Evolutionary conservation across 2,797 vertebrate genomes (phyloP).

Genomic region (Sphenodon punctatus): DNA sequence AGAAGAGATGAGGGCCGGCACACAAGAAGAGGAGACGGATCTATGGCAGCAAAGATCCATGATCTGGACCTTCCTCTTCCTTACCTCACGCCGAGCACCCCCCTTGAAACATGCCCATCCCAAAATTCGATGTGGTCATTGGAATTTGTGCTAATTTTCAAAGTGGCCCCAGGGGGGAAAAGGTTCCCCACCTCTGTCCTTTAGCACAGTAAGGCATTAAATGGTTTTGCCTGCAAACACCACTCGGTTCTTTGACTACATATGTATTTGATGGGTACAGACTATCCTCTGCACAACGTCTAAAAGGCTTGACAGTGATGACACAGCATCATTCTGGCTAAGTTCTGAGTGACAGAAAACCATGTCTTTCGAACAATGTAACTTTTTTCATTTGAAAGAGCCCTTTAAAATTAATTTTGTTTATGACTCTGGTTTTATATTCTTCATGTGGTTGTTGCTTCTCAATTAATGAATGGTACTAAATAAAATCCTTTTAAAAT

Average conservation of each 20-base stretch:
- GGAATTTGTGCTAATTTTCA: too few relatives aligned
- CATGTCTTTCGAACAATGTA: too few relatives aligned
- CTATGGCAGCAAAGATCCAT: too few relatives aligned
- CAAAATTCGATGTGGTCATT: too few relatives aligned
- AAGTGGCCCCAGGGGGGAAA: too few relatives aligned
- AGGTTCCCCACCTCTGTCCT: too few relatives aligned
- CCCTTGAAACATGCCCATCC: too few relatives aligned
- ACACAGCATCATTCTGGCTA: neutral
- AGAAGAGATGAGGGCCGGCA: too few relatives aligned
- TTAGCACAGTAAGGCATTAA: neutral
- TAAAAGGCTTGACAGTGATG: neutral
- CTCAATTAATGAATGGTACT: neutral
- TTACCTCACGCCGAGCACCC: too few relatives aligned
- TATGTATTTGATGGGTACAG: too few relatives aligned
- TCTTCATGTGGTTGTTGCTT: neutral
- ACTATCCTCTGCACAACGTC: conserved; percentile 14
- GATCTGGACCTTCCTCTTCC: too few relatives aligned
- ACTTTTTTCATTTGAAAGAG: neutral
- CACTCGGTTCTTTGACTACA: neutral
- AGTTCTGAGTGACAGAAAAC: neutral
- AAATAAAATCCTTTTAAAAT: neutral
- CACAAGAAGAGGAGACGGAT: too few relatives aligned
- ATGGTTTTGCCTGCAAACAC: conserved; percentile 9
- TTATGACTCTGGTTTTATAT: neutral
- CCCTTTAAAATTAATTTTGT: neutral